A percentile compares a stretch with the other conserved stretches of the same genome.
phyloP scores from a whole-genome alignment of 1,140 invertebrate species.

The Heliconius hewitsoni region DNA sequence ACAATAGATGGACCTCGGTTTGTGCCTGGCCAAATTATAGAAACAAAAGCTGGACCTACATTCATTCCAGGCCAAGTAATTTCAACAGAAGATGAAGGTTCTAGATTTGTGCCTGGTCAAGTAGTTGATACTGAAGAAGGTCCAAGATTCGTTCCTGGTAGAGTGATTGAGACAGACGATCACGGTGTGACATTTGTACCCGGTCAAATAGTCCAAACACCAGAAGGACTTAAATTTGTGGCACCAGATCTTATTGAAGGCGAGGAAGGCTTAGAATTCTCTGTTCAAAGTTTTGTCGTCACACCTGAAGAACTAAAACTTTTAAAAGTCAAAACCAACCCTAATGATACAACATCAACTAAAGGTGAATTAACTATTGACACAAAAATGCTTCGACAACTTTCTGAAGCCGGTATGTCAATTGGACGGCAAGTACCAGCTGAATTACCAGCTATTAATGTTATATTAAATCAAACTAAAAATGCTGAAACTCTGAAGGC shows the following conservation, averaged over 20 bases:
- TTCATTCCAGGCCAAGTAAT: slow-evolving; percentile 89
- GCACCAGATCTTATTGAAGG: slow-evolving; percentile 86
- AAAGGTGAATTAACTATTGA: slow-evolving; percentile 85
- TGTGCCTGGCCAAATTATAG: slow-evolving; percentile 87
- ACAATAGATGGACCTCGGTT: slow-evolving; percentile 86
- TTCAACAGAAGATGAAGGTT: slow-evolving; percentile 86
- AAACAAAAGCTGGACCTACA: slow-evolving; percentile 86
- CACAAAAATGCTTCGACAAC: slow-evolving; percentile 84
- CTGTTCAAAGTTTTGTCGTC: slow-evolving; percentile 88
- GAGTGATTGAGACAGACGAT: slow-evolving; percentile 85
- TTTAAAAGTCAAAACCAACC: slow-evolving; percentile 83
- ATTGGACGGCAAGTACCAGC: slow-evolving; percentile 85
- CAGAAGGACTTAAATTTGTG: slow-evolving; percentile 86
- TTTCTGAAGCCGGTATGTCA: slow-evolving; percentile 87
- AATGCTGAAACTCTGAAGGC: slow-evolving; percentile 78
- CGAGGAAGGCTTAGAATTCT: slow-evolving; percentile 86
- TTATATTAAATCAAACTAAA: slow-evolving; percentile 83
- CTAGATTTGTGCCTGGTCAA: slow-evolving; percentile 87
- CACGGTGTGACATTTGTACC: slow-evolving; percentile 86
- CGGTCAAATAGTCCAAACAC: slow-evolving; percentile 87
- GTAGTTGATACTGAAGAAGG: slow-evolving; percentile 87
- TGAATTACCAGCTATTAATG: slow-evolving; percentile 84
- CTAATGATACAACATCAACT: slow-evolving; percentile 79
- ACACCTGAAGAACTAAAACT: slow-evolving; percentile 86
- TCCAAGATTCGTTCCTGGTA: slow-evolving; percentile 87